These are phyloP conservation scores for Tetragnatha montana DNA, from an alignment of 2,888 invertebrate genomes.

Conservation along the genomic window DNA sequence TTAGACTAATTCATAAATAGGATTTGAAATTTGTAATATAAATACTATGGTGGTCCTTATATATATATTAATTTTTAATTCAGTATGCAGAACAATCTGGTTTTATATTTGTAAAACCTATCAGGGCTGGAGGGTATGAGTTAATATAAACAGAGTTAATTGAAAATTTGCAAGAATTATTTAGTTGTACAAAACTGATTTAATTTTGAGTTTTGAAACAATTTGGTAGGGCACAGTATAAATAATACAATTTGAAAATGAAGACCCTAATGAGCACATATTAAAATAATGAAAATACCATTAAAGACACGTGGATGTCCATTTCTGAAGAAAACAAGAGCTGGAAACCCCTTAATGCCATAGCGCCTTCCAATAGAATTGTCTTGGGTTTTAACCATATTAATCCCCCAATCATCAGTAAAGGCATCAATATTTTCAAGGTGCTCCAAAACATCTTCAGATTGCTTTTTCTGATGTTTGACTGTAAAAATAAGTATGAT, in stretches of 20 bases:
- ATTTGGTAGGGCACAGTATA: background rate
- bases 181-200: background rate
- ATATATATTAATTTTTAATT: no score
- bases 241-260: background rate
- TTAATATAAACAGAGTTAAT: no score
- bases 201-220: background rate
- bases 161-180: no score
- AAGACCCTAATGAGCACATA: background rate
- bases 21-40: no score
- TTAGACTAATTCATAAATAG: no score
- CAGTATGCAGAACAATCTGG: no score
- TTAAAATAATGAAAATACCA: constrained; percentile 75
- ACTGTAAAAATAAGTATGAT: constrained; percentile 81
- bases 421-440: constrained; percentile 92
- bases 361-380: constrained; percentile 92
- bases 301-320: constrained; percentile 91
- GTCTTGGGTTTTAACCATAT: constrained; percentile 94
- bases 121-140: no score
- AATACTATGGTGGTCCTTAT: no score
- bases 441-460: constrained; percentile 91
- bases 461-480: constrained; percentile 92
- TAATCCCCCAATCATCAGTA: constrained; percentile 89
- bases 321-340: constrained; percentile 91
- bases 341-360: constrained; percentile 95
- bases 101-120: no score